phyloP scores from a whole-genome alignment of 2,113 vertebrate genomes.

The Psilopsiagon aymara region DNA sequence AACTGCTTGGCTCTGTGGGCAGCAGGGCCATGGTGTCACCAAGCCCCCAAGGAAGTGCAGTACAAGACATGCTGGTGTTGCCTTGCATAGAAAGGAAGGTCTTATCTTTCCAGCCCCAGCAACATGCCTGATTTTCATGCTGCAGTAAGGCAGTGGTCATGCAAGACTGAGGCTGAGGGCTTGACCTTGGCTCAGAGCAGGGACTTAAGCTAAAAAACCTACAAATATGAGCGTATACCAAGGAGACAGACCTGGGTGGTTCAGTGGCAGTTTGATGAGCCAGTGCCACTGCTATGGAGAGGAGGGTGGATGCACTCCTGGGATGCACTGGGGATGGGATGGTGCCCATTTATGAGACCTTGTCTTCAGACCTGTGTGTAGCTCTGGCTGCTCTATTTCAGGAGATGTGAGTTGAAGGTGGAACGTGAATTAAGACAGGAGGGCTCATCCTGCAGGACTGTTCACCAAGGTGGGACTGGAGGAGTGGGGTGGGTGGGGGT shows the following conservation, averaged over 20 bases:
- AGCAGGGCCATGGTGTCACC: background rate
- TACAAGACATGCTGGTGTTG: background rate
- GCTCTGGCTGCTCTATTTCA: background rate
- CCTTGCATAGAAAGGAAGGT: background rate
- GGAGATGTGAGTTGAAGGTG: background rate
- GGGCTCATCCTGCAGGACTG: background rate
- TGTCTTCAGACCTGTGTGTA: accelerated
- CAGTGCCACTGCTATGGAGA: background rate
- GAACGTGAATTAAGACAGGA: background rate
- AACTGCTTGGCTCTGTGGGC: background rate
- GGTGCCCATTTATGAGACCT: accelerated
- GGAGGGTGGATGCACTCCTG: background rate
- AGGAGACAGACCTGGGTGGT: background rate
- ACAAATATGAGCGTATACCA: accelerated
- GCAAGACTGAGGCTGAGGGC: background rate
- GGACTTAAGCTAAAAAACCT: background rate
- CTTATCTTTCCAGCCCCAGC: accelerated
- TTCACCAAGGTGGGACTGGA: background rate
- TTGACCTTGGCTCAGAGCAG: background rate
- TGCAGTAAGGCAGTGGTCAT: background rate
- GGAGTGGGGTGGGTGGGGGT: background rate
- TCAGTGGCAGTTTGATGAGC: background rate
- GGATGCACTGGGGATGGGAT: background rate
- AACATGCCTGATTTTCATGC: accelerated
- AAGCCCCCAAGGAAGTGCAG: background rate